Conservation (phyloP, 1,140 invertebrate genomes). For the Papilio polyxenes region DNA sequence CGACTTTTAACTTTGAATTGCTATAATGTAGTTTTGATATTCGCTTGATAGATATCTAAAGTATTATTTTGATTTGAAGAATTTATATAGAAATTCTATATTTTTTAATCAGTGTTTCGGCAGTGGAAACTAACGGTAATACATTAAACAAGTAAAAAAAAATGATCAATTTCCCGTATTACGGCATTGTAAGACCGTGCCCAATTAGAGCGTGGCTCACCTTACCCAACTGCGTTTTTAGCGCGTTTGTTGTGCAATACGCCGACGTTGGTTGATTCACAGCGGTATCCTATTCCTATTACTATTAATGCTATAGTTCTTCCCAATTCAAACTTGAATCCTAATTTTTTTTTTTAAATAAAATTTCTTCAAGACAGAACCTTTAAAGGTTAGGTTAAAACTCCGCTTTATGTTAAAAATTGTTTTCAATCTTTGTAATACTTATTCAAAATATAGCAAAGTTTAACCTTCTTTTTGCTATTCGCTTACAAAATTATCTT, state of each 20-base stretch:
- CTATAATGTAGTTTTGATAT: too few relatives aligned
- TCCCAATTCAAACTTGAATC: background rate
- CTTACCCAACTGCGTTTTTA: conserved; percentile 50
- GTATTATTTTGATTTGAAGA: too few relatives aligned
- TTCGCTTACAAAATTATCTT: background rate
- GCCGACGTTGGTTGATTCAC: background rate
- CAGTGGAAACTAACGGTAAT: background rate
- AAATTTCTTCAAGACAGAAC: background rate
- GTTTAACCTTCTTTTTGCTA: background rate
- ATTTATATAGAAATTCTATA: too few relatives aligned
- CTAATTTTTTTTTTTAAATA: background rate
- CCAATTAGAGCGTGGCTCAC: conserved; percentile 58
- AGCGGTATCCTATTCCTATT: background rate
- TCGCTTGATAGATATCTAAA: too few relatives aligned
- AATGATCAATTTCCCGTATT: conserved; percentile 37
- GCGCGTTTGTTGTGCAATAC: conserved; percentile 23
- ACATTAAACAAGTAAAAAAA: conserved; percentile 14
- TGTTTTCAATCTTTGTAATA: background rate
- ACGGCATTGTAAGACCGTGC: conserved; percentile 40
- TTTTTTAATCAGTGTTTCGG: too few relatives aligned
- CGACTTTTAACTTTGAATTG: too few relatives aligned
- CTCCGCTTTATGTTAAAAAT: background rate
- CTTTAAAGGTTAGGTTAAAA: background rate
- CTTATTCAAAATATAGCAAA: background rate
- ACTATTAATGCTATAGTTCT: too few relatives aligned